Percentiles rank a stretch among this genome's conserved stretches.
These are phyloP conservation scores for Pseudocheirus occidentalis DNA, from an alignment of 2,797 vertebrate genomes.

Conservation along the genomic window DNA sequence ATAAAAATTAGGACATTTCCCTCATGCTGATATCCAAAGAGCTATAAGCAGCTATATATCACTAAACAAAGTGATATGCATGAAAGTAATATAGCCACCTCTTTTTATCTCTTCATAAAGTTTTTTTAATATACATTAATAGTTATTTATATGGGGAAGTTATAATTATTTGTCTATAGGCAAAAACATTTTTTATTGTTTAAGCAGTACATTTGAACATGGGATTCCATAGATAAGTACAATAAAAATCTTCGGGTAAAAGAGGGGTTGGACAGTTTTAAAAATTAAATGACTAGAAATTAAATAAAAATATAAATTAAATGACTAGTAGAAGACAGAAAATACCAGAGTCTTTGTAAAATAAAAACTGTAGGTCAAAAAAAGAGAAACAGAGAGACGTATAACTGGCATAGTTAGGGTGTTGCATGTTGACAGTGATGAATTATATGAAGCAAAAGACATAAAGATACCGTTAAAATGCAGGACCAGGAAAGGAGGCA, in stretches of 20 bases:
- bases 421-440: neutral
- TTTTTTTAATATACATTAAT: too few species aligned
- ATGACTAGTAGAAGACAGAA: neutral
- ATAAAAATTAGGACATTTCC: slow-evolving; percentile 1
- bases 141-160: neutral
- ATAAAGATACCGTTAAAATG: neutral
- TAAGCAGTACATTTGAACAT: neutral
- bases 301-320: too few species aligned
- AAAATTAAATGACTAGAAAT: neutral
- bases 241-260: neutral
- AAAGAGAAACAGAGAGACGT: neutral
- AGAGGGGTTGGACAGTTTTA: neutral
- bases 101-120: neutral
- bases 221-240: neutral
- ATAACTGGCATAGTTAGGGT: neutral
- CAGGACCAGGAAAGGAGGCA: neutral
- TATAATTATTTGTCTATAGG: neutral
- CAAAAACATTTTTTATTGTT: neutral
- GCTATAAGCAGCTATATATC: neutral
- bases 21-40: neutral
- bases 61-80: neutral
- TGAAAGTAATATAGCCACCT: neutral
- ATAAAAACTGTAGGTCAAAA: neutral
- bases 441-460: neutral
- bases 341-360: neutral